These are phyloP conservation scores for Odontomyia ornata DNA, from an alignment of 2,888 invertebrate genomes.

Conservation along the genomic window DNA sequence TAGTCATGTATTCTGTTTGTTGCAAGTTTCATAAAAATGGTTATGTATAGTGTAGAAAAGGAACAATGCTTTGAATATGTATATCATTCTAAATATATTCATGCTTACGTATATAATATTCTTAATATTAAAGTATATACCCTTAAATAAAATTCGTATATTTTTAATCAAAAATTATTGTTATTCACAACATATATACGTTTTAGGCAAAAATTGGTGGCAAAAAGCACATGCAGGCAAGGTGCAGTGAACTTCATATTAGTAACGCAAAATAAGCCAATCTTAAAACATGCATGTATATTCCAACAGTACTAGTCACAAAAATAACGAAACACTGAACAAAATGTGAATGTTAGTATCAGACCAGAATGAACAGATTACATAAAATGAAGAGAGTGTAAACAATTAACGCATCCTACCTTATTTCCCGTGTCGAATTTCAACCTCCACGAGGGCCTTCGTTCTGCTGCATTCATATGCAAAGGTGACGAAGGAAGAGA, in stretches of 20 bases:
- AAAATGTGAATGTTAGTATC: slow-evolving; percentile 1
- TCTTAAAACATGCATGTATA: not conserved
- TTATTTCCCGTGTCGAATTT: slow-evolving; percentile 90
- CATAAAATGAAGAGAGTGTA: not conserved
- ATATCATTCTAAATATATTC: too few species aligned
- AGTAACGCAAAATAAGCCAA: slow-evolving; percentile 22
- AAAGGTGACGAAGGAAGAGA: slow-evolving; percentile 52
- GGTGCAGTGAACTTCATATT: not conserved
- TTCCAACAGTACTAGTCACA: not conserved
- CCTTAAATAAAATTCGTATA: too few species aligned
- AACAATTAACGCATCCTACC: slow-evolving; percentile 66
- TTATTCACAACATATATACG: slow-evolving; percentile 4
- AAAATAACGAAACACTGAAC: not conserved
- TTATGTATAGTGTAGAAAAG: too few species aligned
- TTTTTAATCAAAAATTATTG: too few species aligned
- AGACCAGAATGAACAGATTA: not conserved
- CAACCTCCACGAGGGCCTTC: slow-evolving; percentile 91
- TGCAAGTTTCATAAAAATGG: too few species aligned
- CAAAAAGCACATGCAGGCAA: slow-evolving; percentile 38
- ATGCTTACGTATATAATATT: too few species aligned
- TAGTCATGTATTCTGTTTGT: too few species aligned
- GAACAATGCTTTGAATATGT: too few species aligned
- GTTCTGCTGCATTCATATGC: slow-evolving; percentile 66
- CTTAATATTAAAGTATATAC: too few species aligned
- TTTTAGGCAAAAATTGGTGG: slow-evolving; percentile 22